Evolutionary conservation across 2,888 invertebrate genomes (phyloP).

Genomic region (Limnephilus rhombicus): DNA sequence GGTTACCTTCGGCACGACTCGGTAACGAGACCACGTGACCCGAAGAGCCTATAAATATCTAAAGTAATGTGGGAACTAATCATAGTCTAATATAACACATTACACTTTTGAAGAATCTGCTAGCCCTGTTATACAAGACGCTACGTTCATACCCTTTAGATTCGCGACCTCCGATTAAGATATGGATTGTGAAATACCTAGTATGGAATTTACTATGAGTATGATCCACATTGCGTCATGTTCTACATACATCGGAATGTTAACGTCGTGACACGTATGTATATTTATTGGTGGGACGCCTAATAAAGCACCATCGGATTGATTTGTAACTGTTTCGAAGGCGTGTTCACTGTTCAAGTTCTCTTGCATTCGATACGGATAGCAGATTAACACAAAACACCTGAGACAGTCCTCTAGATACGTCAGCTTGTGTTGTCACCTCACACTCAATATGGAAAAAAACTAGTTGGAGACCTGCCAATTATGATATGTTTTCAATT

Average conservation of each 20-base stretch:
- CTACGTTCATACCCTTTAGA: background rate
- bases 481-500: background rate
- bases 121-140: no score
- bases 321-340: conserved; percentile 15
- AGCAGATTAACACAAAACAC: background rate
- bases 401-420: background rate
- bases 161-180: conserved; percentile 8
- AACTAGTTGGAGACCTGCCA: background rate
- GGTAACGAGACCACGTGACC: no score
- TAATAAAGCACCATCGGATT: background rate
- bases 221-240: background rate
- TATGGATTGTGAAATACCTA: background rate
- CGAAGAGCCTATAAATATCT: no score
- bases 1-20: no score
- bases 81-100: no score
- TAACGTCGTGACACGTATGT: background rate
- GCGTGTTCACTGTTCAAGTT: background rate
- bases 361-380: background rate
- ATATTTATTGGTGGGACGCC: background rate
- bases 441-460: background rate
- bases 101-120: no score
- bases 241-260: background rate
- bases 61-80: no score
- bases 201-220: background rate
- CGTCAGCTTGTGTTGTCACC: background rate